Evolutionary conservation across 2,113 vertebrate species (phyloP).

Genomic region (Hemichromis elongatus): DNA sequence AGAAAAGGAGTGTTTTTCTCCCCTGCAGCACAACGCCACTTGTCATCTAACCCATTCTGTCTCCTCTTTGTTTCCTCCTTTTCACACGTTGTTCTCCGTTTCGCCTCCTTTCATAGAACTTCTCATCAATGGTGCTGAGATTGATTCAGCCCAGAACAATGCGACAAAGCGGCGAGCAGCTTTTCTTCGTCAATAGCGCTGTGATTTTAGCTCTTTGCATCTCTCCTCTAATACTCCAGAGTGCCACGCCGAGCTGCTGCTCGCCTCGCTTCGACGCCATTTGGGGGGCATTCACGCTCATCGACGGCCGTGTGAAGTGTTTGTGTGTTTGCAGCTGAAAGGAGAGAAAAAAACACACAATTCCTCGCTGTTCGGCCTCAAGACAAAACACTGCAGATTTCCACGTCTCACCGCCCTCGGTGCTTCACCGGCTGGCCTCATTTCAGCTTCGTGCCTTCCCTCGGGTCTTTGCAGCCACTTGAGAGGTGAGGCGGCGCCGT

Average conservation of each 20-base stretch:
- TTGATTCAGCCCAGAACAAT: conserved; percentile 23
- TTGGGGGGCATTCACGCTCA: neutral
- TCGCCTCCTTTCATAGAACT: neutral
- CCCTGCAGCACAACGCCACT: neutral
- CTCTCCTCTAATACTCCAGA: neutral
- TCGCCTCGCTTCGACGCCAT: neutral
- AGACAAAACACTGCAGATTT: neutral
- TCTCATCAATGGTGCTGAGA: neutral
- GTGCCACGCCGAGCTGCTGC: neutral
- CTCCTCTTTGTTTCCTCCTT: neutral
- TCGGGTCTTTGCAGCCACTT: neutral
- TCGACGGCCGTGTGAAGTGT: neutral
- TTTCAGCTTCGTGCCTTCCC: neutral
- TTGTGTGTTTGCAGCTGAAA: neutral
- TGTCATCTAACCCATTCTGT: neutral
- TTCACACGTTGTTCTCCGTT: neutral
- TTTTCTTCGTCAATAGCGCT: conserved; percentile 9
- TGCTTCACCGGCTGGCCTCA: neutral
- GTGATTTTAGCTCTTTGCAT: conserved; percentile 23
- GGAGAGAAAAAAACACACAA: neutral
- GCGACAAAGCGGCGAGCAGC: neutral
- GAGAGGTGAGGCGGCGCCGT: neutral
- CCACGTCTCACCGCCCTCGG: neutral
- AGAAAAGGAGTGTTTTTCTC: neutral
- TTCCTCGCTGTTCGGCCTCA: neutral